These are phyloP conservation scores for Sphyrna mokarran DNA, from an alignment of 2,113 vertebrate species.

Conservation along the genomic window DNA sequence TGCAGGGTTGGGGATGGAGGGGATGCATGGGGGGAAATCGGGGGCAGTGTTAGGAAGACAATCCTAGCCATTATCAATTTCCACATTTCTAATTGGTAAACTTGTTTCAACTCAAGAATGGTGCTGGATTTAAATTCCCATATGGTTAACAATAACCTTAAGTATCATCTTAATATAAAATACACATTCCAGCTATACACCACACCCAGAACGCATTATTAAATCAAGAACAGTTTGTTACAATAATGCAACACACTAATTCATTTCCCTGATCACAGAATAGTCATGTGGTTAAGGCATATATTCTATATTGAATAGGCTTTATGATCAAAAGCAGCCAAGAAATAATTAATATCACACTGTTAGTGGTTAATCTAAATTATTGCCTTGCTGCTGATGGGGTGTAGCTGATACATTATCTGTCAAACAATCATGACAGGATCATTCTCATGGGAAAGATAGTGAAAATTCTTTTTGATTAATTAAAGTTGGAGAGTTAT, in stretches of 20 bases:
- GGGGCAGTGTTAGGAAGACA: no score
- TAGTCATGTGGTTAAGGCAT: neutral
- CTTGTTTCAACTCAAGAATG: neutral
- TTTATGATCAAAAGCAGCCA: neutral
- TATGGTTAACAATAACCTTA: neutral
- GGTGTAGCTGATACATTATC: neutral
- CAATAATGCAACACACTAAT: neutral
- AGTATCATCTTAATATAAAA: neutral
- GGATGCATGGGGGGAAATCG: no score
- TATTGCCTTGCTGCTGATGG: neutral
- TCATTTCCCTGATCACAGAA: neutral
- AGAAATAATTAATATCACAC: slow-evolving; percentile 1
- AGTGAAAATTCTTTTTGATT: neutral
- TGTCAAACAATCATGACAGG: neutral
- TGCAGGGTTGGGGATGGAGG: no score
- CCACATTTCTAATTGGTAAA: neutral
- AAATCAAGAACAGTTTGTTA: neutral
- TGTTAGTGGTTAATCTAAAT: neutral
- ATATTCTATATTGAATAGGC: neutral
- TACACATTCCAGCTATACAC: neutral
- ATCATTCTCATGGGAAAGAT: neutral
- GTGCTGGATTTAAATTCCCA: neutral
- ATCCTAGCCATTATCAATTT: no score
- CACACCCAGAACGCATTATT: neutral
- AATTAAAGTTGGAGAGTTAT: neutral